A percentile compares a stretch with the other conserved stretches of the same genome.
Conservation (phyloP, 2,888 invertebrate genomes). For the Acronicta aceris region DNA sequence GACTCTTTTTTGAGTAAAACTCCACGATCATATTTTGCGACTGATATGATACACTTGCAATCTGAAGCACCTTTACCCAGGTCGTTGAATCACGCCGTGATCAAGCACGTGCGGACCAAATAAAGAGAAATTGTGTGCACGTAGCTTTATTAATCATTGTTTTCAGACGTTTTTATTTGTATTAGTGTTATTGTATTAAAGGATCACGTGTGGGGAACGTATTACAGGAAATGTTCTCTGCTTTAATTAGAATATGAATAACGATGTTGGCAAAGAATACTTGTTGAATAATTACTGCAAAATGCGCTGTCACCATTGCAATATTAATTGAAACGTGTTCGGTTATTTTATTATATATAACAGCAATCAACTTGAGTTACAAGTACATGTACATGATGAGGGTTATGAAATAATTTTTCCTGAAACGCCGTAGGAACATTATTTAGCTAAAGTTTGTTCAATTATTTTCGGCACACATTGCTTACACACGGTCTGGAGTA, state of each 20-base stretch:
- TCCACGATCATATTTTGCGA: too few species aligned
- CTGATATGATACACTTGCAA: conserved; percentile 4
- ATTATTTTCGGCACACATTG: too few species aligned
- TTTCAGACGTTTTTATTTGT: conserved; percentile 34
- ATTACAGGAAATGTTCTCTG: conserved; percentile 17
- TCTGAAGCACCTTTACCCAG: conserved; percentile 44
- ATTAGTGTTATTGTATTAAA: conserved; percentile 17
- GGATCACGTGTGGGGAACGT: conserved; percentile 32
- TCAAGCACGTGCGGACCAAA: conserved; percentile 52
- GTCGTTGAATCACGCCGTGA: conserved; percentile 45
- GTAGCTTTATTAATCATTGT: conserved; percentile 50
- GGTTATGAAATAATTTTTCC: too few species aligned
- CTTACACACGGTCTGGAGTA: too few species aligned
- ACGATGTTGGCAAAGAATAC: not conserved
- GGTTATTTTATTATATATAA: too few species aligned
- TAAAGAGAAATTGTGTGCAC: conserved; percentile 45
- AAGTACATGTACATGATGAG: too few species aligned
- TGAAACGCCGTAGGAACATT: too few species aligned
- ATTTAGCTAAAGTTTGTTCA: too few species aligned
- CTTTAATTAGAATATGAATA: conserved; percentile 13
- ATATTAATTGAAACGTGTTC: not conserved
- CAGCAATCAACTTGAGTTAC: too few species aligned
- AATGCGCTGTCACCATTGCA: not conserved
- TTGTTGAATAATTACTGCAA: too few species aligned
- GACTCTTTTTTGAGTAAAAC: too few species aligned